A percentile compares a stretch with the other conserved stretches of the same genome.
These are phyloP conservation scores for Orchestia grillus DNA, from an alignment of 1,140 invertebrate species.

Conservation along the genomic window DNA sequence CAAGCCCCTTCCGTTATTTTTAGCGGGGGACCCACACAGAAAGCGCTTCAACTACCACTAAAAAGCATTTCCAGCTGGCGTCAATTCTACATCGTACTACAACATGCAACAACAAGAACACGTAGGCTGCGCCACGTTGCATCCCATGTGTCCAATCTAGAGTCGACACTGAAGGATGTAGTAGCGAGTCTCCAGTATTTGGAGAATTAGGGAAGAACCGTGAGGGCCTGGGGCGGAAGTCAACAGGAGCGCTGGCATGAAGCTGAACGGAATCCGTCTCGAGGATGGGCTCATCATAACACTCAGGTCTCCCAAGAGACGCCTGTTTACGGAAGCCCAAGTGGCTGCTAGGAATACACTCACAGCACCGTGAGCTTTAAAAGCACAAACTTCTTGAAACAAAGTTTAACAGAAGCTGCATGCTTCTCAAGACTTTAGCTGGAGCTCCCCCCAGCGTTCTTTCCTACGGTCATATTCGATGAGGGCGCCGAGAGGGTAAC, in stretches of 20 bases:
- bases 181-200: not conserved
- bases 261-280: not conserved
- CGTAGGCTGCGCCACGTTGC: not conserved
- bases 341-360: conserved; percentile 24
- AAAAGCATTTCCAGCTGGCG: not conserved
- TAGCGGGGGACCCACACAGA: not conserved
- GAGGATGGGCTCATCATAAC: conserved; percentile 22
- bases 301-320: not conserved
- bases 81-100: not conserved
- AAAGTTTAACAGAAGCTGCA: conserved; percentile 20
- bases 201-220: not conserved
- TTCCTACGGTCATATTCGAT: not conserved
- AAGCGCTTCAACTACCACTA: not conserved
- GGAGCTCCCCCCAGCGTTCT: not conserved
- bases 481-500: not conserved
- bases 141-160: not conserved
- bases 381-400: conserved; percentile 35
- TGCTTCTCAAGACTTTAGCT: not conserved
- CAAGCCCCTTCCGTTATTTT: not conserved
- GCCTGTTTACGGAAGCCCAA: conserved; percentile 24
- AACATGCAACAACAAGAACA: not conserved
- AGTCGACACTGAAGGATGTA: not conserved
- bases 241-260: not conserved
- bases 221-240: not conserved
- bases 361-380: conserved; percentile 19